Evolutionary conservation across 2,797 vertebrate genomes (phyloP), one percentile per base, ranked within the genome.

Genomic region (Allobates femoralis): DNA sequence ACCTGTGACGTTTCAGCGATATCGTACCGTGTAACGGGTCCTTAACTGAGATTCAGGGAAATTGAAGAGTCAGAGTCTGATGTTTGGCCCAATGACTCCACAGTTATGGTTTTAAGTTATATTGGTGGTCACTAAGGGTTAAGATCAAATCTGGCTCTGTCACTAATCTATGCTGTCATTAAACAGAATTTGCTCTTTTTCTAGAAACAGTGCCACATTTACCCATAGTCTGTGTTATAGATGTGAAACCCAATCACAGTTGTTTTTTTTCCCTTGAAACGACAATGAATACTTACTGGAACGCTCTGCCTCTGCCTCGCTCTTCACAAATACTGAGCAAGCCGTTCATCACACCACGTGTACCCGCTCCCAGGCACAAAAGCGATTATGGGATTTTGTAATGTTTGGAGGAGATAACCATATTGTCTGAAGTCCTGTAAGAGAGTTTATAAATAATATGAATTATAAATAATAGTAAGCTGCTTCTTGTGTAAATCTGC

Each of bases 291-390:
- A 87, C 86, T 87, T 18, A 87, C 86, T 56, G 51, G 62, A 83
- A 87, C 12, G 23, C 74, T 78, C 80, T 60, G 62, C 37, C 74
- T 79, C 30, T 56, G 21, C 67, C 79, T 60, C 79, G 77, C 79
- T 66, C 85, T 41, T 71, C 81, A 78, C 81, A 87, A 79, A 71
- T 79, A 21, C 50, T 32, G 50, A 60, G 74, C 62, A 23, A 58
- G 81, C 37, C 51, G 74, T 83, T 87, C 86, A 87, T 87, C 80
- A 58, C 86, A 83, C 62, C 62, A 34, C 46, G 58, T 15, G 32
- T 66, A 15, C 67, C 18, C 83, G 7, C 50, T 18, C 56, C 19
- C 85, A 67, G 58, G 32, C 85, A 78, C 73, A 46, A 32, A 69
- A 76, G 30, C 1, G 76, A 73, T 37, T 46, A 21, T n/a, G 32